Evolutionary conservation across 37 sponge, comb jelly and placozoan species (phyloP).

Genomic region (Beroe forskalii): DNA sequence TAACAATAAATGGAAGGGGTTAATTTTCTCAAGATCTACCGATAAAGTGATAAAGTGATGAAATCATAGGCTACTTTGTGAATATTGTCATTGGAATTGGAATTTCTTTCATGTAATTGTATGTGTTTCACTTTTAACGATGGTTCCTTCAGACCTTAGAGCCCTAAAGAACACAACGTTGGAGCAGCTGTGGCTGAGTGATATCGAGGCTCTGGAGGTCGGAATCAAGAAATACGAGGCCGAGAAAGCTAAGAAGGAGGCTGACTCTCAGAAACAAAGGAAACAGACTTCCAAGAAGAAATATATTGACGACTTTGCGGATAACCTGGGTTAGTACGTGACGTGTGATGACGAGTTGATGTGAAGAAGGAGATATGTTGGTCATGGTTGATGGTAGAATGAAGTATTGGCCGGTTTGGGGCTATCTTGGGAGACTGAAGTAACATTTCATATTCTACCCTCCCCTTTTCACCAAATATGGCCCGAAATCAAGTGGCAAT

Average conservation of each 20-base stretch:
- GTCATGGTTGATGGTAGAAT: too few relatives aligned
- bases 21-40: too few relatives aligned
- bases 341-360: background rate
- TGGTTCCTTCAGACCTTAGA: background rate
- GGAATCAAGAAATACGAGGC: conserved; percentile 28
- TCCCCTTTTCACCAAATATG: too few relatives aligned
- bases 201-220: conserved; percentile 39
- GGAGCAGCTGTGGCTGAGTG: background rate
- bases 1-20: too few relatives aligned
- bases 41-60: too few relatives aligned
- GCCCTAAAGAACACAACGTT: conserved; percentile 16
- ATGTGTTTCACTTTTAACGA: too few relatives aligned
- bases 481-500: too few relatives aligned
- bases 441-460: background rate
- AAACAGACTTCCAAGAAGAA: conserved; percentile 33
- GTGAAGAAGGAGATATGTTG: background rate
- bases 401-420: too few relatives aligned
- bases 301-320: conserved; percentile 27
- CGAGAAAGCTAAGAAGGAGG: conserved; percentile 19
- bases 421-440: background rate
- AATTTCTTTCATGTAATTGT: too few relatives aligned
- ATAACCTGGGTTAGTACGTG: conserved; percentile 3
- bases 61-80: too few relatives aligned
- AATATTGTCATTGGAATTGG: too few relatives aligned
- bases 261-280: background rate